These are phyloP conservation scores for Drosophila greeni DNA, from an alignment of 2,888 invertebrate species.

Conservation along the genomic window DNA sequence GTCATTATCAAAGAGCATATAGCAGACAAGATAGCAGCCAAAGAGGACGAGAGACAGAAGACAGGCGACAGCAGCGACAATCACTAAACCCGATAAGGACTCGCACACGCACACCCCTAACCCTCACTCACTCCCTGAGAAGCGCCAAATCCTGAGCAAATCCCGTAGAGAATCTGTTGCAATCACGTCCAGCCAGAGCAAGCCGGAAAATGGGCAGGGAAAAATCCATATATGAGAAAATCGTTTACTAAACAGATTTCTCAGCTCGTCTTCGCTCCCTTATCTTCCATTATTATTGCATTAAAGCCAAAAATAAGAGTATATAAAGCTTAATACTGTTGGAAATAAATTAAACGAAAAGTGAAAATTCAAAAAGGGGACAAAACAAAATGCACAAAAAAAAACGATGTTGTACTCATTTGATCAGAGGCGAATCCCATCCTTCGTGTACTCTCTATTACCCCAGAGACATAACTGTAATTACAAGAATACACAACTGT, in stretches of 20 bases:
- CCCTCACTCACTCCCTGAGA: conserved; percentile 5
- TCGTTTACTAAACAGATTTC: conserved; percentile 24
- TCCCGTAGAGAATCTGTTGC: conserved; percentile 57
- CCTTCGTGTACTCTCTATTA: conserved; percentile 44
- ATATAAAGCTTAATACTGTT: conserved; percentile 7
- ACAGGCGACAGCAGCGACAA: conserved; percentile 32
- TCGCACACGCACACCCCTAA: conserved; percentile 11
- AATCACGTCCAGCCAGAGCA: conserved; percentile 39
- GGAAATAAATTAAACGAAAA: conserved; percentile 32
- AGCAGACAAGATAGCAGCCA: conserved; percentile 26
- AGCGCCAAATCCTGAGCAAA: conserved; percentile 35
- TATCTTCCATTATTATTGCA: conserved; percentile 53
- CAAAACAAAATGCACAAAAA: conserved; percentile 9
- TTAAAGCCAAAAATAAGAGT: conserved; percentile 53
- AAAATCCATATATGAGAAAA: conserved; percentile 9
- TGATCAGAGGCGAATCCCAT: conserved; percentile 30
- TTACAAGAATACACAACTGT: conserved; percentile 65
- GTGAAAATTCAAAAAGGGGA: background rate
- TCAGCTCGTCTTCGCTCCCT: conserved; percentile 9
- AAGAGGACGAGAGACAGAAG: conserved; percentile 24
- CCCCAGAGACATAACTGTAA: conserved; percentile 74
- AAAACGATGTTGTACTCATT: conserved; percentile 57
- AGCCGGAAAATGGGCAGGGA: background rate
- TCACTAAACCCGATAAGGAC: conserved; percentile 43
- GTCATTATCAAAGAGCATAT: conserved; percentile 55